Evolutionary conservation across 2,888 invertebrate species (phyloP), one percentile per base, ranked within the genome.

Genomic region (Polietes domitor): DNA sequence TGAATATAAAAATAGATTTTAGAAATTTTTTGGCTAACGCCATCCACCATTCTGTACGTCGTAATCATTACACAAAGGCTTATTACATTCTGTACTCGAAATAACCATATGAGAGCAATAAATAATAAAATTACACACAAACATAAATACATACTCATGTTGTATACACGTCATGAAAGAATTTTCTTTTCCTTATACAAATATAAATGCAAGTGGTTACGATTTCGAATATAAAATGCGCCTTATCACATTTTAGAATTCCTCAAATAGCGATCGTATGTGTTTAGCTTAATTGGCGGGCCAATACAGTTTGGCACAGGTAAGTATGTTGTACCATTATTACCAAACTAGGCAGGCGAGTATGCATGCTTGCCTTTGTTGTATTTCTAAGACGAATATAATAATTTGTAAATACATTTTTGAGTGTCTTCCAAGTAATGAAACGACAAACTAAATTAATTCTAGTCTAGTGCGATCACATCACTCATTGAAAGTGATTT

Each of bases 1-100:
- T 26, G 58, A 74, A 58, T 17, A 47, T 37, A 71, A 75, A 75
- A 79, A 84, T 81, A 84, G 77, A 70, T 76, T 77, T 71, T 58
- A 68, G 41, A 78, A 61, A 17, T 61, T 72, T 71, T 73, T 80
- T 71, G 74, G 47, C 77, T 80, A 79, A 72, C 65, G 65, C 63
- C 55, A 68, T n/a, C 47, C 43, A 28, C 53, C 47, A 12, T 10
- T 21, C 19, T 53, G 21, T 41, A 43, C 43, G 12, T 63, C 32
- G 17, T 37, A 65, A 65, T 43, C 17, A 61, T 61, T 68, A 43
- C 6, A 68, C 24, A 68, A 24, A 68, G 58, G 58, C 26, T 58
- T 58, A 7, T 58, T n/a, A n/a, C n/a, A 15, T 19, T 24, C 24
- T 58, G 37, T 37, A 37, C 12, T 24, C 24, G 58, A 4, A 58